Base-by-base conservation (phyloP, 2,888 invertebrate species). In the Drosophila seclusa region DNA sequence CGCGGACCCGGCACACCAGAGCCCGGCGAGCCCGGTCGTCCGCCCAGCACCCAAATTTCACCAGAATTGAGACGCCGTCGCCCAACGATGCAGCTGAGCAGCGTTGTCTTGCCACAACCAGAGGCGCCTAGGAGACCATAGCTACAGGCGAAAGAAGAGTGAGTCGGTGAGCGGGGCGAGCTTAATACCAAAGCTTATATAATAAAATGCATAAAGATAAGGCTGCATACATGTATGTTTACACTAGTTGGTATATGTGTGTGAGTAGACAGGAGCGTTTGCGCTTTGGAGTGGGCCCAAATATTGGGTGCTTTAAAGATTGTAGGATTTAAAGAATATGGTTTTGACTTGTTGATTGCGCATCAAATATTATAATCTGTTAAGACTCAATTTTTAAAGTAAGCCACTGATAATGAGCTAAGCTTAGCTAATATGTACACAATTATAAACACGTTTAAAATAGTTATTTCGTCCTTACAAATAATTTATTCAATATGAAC, bases 61-160 rank as follows among this genome's bases (percentile, higher is more conserved):
- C 98, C 98, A 2, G 95, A 94, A 92, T 97, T 96, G 68, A 97
- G 94, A 77, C 96, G 94, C 82, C 97, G 94, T 80, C 97, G 94
- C 2, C 98, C 98, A 4, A 98, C 96, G 71, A 98, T 96, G 92
- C 97, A 97, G 71, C 97, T 96, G 0, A 98, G 94, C 8, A 98
- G 93, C 0, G 98, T 98, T 0, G 98, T 98, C 93, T 98, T 98
- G 0, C 97, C 97, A 91, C 98, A 98, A 0, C 98, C 98, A 82
- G 97, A 97, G 0, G 98, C 97, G 24, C 98, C 98, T 45, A 98
- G 94, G 0, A 98, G 94, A 76, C 98, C 98, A 91, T 98, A 98
- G 89, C 97, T 98, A 93, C 24, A 94, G 75, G 40, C 70, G 18
- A 2, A 42, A 57, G 42, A 68, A 11, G 38, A 29, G 45, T 24